phyloP scores from a whole-genome alignment of 2,113 vertebrate genomes.

The Eudyptes chrysolophus region DNA sequence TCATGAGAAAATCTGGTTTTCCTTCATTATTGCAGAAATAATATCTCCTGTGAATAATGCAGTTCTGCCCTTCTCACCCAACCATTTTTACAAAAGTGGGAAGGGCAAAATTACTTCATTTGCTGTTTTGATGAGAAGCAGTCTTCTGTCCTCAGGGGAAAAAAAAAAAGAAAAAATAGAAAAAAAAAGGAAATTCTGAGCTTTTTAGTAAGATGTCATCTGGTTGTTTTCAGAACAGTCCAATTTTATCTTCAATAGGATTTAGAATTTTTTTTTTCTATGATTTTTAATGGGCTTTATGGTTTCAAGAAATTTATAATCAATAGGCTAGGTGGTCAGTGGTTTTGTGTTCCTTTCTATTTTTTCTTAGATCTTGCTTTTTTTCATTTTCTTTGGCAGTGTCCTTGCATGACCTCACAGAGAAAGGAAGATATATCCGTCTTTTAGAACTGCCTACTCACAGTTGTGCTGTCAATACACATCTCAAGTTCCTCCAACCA shows the following conservation, averaged over 20 bases:
- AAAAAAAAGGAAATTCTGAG: neutral
- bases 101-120: neutral
- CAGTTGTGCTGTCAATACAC: conserved; percentile 47
- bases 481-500: neutral
- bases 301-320: neutral
- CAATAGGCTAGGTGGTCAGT: neutral
- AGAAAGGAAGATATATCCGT: neutral
- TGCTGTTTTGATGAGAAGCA: neutral
- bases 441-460: conserved; percentile 22
- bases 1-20: neutral
- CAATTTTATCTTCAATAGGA: neutral
- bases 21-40: neutral
- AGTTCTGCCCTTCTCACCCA: neutral
- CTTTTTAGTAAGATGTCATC: neutral
- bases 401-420: conserved; percentile 39
- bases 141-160: neutral
- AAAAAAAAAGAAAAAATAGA: neutral
- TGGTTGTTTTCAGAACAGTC: neutral
- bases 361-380: neutral
- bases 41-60: neutral
- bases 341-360: neutral
- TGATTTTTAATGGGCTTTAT: neutral
- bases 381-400: neutral
- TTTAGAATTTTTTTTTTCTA: neutral
- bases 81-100: neutral